Evolutionary conservation across 37 sponge, comb jelly and placozoan species (phyloP), one percentile per base, ranked within the genome.

Genomic region (Ephydatia muelleri): DNA sequence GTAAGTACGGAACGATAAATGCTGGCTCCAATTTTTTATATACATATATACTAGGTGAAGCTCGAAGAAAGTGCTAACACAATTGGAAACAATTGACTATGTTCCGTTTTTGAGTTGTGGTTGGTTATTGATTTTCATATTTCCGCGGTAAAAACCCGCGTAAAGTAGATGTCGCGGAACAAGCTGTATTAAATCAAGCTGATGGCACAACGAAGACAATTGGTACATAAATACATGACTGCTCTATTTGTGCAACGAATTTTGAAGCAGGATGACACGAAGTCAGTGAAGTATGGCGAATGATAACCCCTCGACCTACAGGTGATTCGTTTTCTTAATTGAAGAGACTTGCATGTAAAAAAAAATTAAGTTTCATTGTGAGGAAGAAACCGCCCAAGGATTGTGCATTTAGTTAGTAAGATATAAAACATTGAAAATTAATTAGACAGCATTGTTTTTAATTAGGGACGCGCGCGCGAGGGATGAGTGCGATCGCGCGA

Each of bases 111-210:
- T 57, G 57, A 57, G 57, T 57, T 57, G 57, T 57, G 57, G 57
- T 57, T 57, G 57, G 57, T 57, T 57, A 57, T 57, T 57, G 57
- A 57, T 57, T 57, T 57, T 57, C 57, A 14, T 57, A 57, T 16
- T 57, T 57, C 16, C 57, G 16, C 57, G 57, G 57, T 57, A 57
- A 57, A 57, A 57, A 1, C 57, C 57, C 57, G 57, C 19, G 57
- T 57, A 57, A 57, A 57, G 57, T 57, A 57, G 57, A 57, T 57
- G 57, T 57, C 57, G 57, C 19, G 16, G 57, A 57, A 57, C 57
- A 57, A 57, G 57, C 57, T 57, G 57, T 57, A 57, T 57, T 57
- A 57, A 57, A 57, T 57, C 57, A 57, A 57, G 57, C 57, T 57
- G 57, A 57, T 57, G 57, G 6, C 57, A 14, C 57, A 57, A 57